A percentile compares a stretch with the other conserved stretches of the same genome.
Conservation (phyloP, 2,113 vertebrate genomes). For the Girardinichthys multiradiatus region DNA sequence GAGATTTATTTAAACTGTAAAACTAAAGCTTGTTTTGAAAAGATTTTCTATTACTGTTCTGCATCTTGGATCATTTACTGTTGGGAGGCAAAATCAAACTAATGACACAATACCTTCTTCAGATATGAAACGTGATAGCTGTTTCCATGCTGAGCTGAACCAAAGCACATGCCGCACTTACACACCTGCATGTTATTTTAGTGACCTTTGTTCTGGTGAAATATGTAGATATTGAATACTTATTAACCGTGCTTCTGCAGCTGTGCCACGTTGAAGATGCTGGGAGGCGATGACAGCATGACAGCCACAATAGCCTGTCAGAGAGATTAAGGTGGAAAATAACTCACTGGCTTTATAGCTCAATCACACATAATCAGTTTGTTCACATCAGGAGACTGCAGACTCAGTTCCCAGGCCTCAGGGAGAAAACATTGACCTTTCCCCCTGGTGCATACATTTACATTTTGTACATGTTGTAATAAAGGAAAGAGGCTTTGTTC, state of each 20-base stretch:
- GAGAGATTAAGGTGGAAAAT: not conserved
- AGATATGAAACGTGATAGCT: not conserved
- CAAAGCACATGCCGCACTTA: not conserved
- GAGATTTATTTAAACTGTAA: not conserved
- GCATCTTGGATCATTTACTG: not conserved
- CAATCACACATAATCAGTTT: constrained; percentile 34
- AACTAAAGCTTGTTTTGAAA: not conserved
- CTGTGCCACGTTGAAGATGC: constrained; percentile 7
- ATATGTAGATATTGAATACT: constrained; percentile 36
- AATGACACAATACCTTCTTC: not conserved
- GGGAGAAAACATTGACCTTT: constrained; percentile 30
- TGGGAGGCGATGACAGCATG: constrained; percentile 11
- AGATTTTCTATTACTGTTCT: not conserved
- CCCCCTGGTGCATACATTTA: constrained; percentile 18
- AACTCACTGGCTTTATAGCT: constrained; percentile 26
- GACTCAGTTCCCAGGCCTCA: constrained; percentile 17
- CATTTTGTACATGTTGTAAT: constrained; percentile 3
- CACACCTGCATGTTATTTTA: not conserved
- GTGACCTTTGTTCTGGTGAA: not conserved
- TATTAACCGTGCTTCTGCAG: constrained; percentile 18
- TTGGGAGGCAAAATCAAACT: not conserved
- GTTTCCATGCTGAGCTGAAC: not conserved
- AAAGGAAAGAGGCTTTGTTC: not conserved
- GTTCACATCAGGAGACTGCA: constrained; percentile 33
- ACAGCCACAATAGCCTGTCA: constrained; percentile 14